Percentiles rank a stretch among this genome's conserved stretches.
phyloP scores from a whole-genome alignment of 2,113 vertebrate genomes.

The Pycnonotus jocosus region DNA sequence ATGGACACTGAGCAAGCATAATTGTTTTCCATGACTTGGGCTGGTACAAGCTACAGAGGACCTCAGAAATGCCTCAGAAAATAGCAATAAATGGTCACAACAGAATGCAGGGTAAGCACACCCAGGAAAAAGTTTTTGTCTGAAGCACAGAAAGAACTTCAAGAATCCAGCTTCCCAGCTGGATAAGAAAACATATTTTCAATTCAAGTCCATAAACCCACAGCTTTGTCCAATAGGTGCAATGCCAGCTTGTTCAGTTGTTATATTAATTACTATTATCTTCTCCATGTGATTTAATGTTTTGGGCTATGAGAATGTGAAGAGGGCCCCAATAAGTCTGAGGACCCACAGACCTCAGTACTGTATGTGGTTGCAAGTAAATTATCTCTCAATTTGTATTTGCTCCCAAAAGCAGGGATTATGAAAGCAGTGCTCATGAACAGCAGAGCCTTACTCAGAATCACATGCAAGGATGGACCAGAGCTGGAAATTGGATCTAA shows the following conservation, averaged over 20 bases:
- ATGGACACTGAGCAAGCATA: not conserved
- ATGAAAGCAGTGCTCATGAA: not conserved
- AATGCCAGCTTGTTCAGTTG: not conserved
- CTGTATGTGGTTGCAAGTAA: accelerated
- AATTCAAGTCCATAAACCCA: not conserved
- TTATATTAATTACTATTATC: not conserved
- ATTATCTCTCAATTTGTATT: not conserved
- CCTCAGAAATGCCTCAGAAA: not conserved
- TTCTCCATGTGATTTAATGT: not conserved
- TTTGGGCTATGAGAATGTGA: not conserved
- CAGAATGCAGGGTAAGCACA: not conserved
- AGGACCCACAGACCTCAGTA: not conserved
- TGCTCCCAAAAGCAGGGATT: not conserved
- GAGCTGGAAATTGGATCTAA: not conserved
- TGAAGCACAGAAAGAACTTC: not conserved
- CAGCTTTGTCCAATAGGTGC: not conserved
- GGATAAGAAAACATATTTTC: not conserved
- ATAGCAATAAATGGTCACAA: not conserved
- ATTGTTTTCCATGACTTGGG: not conserved
- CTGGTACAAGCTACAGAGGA: not conserved
- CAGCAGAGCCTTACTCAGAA: not conserved
- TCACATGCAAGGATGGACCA: not conserved
- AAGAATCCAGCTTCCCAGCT: not conserved
- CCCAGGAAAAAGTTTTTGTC: not conserved
- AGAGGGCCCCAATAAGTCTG: not conserved